phyloP scores from a whole-genome alignment of 1,140 invertebrate species.

The Heliconius eleuchia region DNA sequence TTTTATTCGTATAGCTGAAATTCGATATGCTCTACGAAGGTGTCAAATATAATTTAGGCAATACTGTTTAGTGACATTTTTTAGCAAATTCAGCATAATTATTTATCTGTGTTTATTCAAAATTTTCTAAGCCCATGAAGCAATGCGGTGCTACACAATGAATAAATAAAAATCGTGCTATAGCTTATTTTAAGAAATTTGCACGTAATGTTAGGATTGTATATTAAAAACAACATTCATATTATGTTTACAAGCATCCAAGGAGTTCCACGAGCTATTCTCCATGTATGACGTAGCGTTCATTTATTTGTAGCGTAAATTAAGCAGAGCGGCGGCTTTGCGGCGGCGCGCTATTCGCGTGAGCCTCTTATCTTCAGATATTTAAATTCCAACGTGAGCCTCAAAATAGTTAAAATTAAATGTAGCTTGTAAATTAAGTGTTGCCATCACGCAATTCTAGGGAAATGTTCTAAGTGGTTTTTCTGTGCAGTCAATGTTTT shows the following conservation, averaged over 20 bases:
- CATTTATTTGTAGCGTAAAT: conserved; percentile 67
- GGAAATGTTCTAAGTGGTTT: conserved; percentile 75
- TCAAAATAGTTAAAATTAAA: conserved; percentile 81
- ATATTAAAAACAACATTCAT: conserved; percentile 2
- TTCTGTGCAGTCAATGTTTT: conserved; percentile 62
- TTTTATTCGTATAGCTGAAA: no score
- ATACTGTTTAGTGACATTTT: no score
- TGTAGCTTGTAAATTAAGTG: conserved; percentile 80
- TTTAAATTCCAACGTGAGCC: conserved; percentile 78
- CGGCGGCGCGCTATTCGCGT: conserved; percentile 62
- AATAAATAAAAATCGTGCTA: neutral
- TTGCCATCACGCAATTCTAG: conserved; percentile 77
- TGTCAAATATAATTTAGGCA: no score
- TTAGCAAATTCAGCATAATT: no score
- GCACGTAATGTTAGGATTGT: neutral
- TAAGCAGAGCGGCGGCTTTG: conserved; percentile 47
- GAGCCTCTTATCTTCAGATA: conserved; percentile 77
- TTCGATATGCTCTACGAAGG: no score
- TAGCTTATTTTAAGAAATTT: neutral
- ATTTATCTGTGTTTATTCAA: no score
- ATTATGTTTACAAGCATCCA: neutral
- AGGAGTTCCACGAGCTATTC: conserved; percentile 6
- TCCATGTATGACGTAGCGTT: conserved; percentile 29
- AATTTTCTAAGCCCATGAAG: no score
- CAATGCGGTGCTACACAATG: no score